phyloP scores from a whole-genome alignment of 2,888 invertebrate genomes.

The Drosophila nigricruria region DNA sequence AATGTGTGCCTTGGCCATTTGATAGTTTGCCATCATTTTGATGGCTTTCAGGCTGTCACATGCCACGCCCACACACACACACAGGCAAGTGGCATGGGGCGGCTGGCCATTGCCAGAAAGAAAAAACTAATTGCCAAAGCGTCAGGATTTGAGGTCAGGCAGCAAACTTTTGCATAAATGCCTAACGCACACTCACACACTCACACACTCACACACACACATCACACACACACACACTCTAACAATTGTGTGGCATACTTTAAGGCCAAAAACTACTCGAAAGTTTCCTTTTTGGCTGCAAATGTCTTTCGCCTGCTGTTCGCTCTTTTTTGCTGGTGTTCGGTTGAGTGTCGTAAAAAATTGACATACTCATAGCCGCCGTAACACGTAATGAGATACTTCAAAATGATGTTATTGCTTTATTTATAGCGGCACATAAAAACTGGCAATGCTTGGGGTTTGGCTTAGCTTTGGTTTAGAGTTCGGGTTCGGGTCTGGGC shows the following conservation, averaged over 20 bases:
- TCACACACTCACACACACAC: background rate
- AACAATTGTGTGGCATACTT: conserved; percentile 61
- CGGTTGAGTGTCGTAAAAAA: conserved; percentile 65
- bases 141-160: conserved; percentile 45
- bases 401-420: conserved; percentile 82
- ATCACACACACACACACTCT: background rate
- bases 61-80: conserved; percentile 5
- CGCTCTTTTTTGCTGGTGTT: conserved; percentile 3
- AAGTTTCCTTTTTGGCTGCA: conserved; percentile 38
- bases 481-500: background rate
- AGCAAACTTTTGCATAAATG: conserved; percentile 74
- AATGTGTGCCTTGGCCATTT: conserved; percentile 73
- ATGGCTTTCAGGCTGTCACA: conserved; percentile 55
- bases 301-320: conserved; percentile 11
- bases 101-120: conserved; percentile 53
- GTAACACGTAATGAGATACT: conserved; percentile 80
- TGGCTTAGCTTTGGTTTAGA: conserved; percentile 42
- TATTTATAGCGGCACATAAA: conserved; percentile 75
- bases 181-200: conserved; percentile 15
- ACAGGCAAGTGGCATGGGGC: conserved; percentile 14
- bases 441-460: conserved; percentile 39
- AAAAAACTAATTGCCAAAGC: conserved; percentile 74
- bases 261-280: conserved; percentile 59
- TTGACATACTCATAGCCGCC: conserved; percentile 67
- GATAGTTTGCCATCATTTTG: conserved; percentile 78